These are phyloP conservation scores for Eurosta solidaginis DNA, from an alignment of 1,140 invertebrate genomes.

Conservation along the genomic window DNA sequence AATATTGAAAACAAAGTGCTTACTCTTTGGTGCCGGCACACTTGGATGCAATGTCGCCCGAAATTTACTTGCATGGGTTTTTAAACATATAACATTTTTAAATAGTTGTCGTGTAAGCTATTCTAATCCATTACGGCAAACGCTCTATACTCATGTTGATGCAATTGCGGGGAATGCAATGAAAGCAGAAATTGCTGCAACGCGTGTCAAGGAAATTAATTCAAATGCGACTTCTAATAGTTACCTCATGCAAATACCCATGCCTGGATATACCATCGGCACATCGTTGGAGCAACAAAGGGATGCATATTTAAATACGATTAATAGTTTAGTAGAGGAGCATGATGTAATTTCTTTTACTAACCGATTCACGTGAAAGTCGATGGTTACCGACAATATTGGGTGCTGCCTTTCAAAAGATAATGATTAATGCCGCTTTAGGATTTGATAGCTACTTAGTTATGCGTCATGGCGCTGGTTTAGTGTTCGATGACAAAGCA, in stretches of 20 bases:
- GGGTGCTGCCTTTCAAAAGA: constrained; percentile 77
- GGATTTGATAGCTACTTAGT: constrained; percentile 98
- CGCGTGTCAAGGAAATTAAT: constrained; percentile 80
- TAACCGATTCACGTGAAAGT: constrained; percentile 95
- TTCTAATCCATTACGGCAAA: constrained; percentile 96
- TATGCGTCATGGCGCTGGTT: constrained; percentile 84
- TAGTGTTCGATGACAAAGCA: constrained; percentile 36
- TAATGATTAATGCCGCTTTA: constrained; percentile 94
- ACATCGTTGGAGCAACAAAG: constrained; percentile 67
- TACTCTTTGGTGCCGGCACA: constrained; percentile 95
- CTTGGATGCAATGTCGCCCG: constrained; percentile 95
- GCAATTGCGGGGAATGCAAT: constrained; percentile 72
- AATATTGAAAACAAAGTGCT: constrained; percentile 78
- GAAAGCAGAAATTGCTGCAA: constrained; percentile 89
- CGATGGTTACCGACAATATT: constrained; percentile 97
- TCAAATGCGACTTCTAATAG: constrained; percentile 81
- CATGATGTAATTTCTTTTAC: constrained; percentile 94
- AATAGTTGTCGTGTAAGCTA: constrained; percentile 91
- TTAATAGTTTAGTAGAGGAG: constrained; percentile 75
- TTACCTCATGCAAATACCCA: constrained; percentile 86
- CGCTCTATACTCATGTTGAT: constrained; percentile 86
- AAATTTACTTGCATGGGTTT: constrained; percentile 92
- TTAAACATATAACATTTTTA: constrained; percentile 89
- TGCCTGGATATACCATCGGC: constrained; percentile 93
- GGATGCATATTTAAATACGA: constrained; percentile 65